Conservation (phyloP, 2,888 invertebrate species). For the Leptinotarsa peninsularis region DNA sequence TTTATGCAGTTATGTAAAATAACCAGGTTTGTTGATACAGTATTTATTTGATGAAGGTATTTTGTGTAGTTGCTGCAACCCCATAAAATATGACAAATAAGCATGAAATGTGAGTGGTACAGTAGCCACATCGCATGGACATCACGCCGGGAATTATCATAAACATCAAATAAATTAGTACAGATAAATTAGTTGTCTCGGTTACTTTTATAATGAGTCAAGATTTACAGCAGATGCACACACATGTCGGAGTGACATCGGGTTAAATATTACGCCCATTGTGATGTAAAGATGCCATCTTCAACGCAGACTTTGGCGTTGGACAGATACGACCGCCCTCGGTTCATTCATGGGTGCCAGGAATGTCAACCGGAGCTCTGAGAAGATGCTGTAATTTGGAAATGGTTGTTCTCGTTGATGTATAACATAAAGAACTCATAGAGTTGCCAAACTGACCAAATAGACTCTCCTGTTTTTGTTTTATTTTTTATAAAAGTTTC, state of each 20-base stretch:
- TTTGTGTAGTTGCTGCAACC: slow-evolving; percentile 49
- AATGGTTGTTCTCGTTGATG: not conserved
- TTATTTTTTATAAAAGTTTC: too few species aligned
- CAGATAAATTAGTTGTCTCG: slow-evolving; percentile 65
- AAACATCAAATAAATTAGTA: slow-evolving; percentile 65
- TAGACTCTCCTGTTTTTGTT: too few species aligned
- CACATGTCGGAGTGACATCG: slow-evolving; percentile 54
- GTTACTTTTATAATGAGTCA: slow-evolving; percentile 60
- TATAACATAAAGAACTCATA: not conserved
- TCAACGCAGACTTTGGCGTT: slow-evolving; percentile 33
- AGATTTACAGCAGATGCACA: slow-evolving; percentile 58
- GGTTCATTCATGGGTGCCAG: slow-evolving; percentile 63
- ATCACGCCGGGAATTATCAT: slow-evolving; percentile 62
- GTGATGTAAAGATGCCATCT: slow-evolving; percentile 65
- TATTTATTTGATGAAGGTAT: slow-evolving; percentile 52
- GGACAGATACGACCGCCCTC: slow-evolving; percentile 57
- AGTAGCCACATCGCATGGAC: slow-evolving; percentile 55
- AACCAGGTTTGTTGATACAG: slow-evolving; percentile 52
- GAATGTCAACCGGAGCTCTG: slow-evolving; percentile 24
- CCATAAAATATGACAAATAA: slow-evolving; percentile 57
- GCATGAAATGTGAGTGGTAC: slow-evolving; percentile 55
- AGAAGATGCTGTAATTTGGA: not conserved
- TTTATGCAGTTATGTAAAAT: slow-evolving; percentile 48
- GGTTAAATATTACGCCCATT: slow-evolving; percentile 64
- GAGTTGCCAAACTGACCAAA: too few species aligned